Base-by-base conservation (phyloP, 1,140 invertebrate species). In the Caenorhabditis tropicalis region DNA sequence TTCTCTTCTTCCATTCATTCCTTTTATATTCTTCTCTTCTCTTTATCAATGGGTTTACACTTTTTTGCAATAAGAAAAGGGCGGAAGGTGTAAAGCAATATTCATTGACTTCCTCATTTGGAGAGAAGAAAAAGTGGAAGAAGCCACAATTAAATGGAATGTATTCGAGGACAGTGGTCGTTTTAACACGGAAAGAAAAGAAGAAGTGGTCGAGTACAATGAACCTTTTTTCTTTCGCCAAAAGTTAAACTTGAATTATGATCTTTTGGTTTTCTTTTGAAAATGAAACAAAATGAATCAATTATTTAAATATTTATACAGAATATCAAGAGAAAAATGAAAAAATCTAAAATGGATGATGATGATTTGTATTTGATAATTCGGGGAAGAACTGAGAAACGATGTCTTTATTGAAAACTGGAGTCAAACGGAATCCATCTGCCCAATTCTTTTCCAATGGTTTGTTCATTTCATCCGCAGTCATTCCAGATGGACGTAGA, bases 331-430 rank as follows among this genome's bases (percentile, higher is more conserved):
- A 51, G 6, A 51, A 51, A 51, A 7, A 9, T 9, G 6, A 51
- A 51, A 51, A 51, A 51, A 51, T 51, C 36, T 46, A 74, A 74
- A 74, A 74, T 27, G 65, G 65, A 10, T 39, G 65, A 74, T 70
- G 29, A 36, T 39, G 65, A 24, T 74, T 74, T 58, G 21, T 39
- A 46, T 60, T 60, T 15, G 80, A 56, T 9, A 85, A 33, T 85
- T 85, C 84, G 1, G 84, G 84, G 49, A 85, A 85, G 43, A 85
- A 85, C 43, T 85, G 84, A n/a, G 84, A 82, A 12, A 85, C 84
- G 46, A 85, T 79, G 31, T 85, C 84, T 70, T 79, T 58, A n/a
- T 81, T 85, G 49, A 85, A 85, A 6, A 85, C 81, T 19, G 84
- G 84, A 79, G 84, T 85, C 21, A 81, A 33, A 19, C 79, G 33